Evolutionary conservation across 2,888 invertebrate genomes (phyloP), one percentile per base, ranked within the genome.

Genomic region (Cerastis rubricosa): DNA sequence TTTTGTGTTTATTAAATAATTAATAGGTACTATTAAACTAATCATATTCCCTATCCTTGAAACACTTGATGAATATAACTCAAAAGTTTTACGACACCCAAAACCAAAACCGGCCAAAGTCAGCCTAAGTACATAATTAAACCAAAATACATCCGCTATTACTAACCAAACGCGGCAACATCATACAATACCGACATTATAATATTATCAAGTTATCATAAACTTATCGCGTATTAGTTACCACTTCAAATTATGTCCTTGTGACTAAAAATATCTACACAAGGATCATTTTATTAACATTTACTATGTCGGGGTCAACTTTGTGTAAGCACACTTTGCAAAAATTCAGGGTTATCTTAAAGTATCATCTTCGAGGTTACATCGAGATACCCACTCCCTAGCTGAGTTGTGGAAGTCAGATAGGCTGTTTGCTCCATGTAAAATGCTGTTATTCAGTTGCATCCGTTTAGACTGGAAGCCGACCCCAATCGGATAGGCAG

Each of bases 241-340:
- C 54, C 59, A 77, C 67, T 72, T 25, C 22, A 85, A 67, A 68
- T 35, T 8, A 29, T 71, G 70, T 67, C 80, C 83, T 83, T 81
- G 68, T 47, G 51, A 54, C 64, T 84, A 64, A 49, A 68, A 64
- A 76, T 63, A 84, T 51, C 17, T 49, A 22, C 43, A 51, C 57
- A 76, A 76, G n/a, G 47, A 61, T 64, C 2, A 45, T 49, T 64
- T 66, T 63, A 75, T 70, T 70, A 76, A 45, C 57, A 19, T 69
- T 57, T 51, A 69, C 43, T 65, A 47, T 67, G 12, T 45, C 63
- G 47, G 19, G 29, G 35, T 49, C 40, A 43, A 25, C 64, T 43
- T 45, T 47, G 65, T 29, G 29, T n/a, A 1, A 1, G n/a, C n/a
- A 76, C 8, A 43, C n/a, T 17, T 64, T 51, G 35, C 19, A 11